Base-by-base conservation (phyloP, 2,888 invertebrate genomes). In the Tridacna crocea region DNA sequence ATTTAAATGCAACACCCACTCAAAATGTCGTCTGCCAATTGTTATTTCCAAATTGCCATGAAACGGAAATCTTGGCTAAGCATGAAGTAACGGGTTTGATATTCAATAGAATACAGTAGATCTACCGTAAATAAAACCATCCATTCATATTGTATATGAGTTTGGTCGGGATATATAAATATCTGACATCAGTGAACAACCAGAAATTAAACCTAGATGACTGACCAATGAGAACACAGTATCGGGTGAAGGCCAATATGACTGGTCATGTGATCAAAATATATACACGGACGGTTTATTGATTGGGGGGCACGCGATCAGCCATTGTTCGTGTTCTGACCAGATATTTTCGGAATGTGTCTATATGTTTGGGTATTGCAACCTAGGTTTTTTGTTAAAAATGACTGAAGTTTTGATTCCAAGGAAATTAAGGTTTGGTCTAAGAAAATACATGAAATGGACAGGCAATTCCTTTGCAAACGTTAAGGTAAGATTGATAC, bases 381-480 rank as follows among this genome's bases (percentile, higher is more conserved):
- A 4, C 61, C 15, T 8, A 3, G 13, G 22, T 6, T 55, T 17
- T 19, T 46, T 47, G 48, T n/a, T 13, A 74, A 81, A 68, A 26
- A 87, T 88, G 87, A 82, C 85, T 27, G 85, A 87, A 77, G 87
- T 88, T 27, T 70, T 87, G 19, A 65, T 85, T 55, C 88, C 80
- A 61, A 82, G 80, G 70, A 84, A 84, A 61, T 72, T 85, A 24
- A 77, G 73, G 26, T 83, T 85, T 63, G 80, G 85, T 8, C 55
- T 88, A 11, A 82, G 77, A 73, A 85, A 84, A 48, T 84, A 80
- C 26, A 46, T 81, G 83, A 72, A 76, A 68, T 77, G 80, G 80
- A 51, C 19, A 15, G 47, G 51, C 4, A 51, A 70, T 48, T 13
- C 70, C 75, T 63, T n/a, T 72, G 48, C 76, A 26, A 80, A 79